Evolutionary conservation across 2,113 vertebrate species (phyloP), one percentile per base, ranked within the genome.

Genomic region (Addax nasomaculatus): DNA sequence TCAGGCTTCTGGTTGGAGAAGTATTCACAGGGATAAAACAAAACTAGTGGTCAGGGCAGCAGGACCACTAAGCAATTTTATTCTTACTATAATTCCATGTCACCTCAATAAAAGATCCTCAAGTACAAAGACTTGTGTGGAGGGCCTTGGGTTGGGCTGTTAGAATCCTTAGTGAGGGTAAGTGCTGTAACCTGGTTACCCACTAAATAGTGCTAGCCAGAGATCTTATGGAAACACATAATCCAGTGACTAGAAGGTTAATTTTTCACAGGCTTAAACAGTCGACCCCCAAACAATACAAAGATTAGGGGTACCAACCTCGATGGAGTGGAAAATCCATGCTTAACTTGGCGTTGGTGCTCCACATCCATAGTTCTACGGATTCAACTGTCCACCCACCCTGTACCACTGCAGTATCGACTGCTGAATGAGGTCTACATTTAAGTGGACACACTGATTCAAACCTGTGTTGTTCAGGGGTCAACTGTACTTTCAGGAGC

Each of bases 21-120:
- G 15, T 78, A 70, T 33, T 85, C 45, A 93, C 5, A 47, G 53
- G 15, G 4, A 21, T 27, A 47, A 93, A 27, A 13, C 30, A 67
- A 93, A 58, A 64, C 21, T 21, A 84, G n/a, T 83, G 87, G 30
- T 36, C 23, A 87, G 93, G 27, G 64, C 5, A 53, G 36, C 9
- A 67, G 83, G 45, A 91, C 25, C 2, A 45, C 47, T 89, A 43
- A 53, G 45, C 45, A 85, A 60, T 33, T 84, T 43, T 92, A 84
- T 95, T 47, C 45, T 57, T 62, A 51, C 62, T 58, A 17, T 49
- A 45, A 91, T 80, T 96, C 96, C 16, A 88, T 83, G 73, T 97
- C 78, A 81, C 7, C 58, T 89, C 39, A 45, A 25, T 62, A 81
- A 90, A 87, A 45, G 25, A 76, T 49, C 45, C 23, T 67, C 33